phyloP scores from a whole-genome alignment of 2,888 invertebrate genomes.

The Galeruca laticollis region DNA sequence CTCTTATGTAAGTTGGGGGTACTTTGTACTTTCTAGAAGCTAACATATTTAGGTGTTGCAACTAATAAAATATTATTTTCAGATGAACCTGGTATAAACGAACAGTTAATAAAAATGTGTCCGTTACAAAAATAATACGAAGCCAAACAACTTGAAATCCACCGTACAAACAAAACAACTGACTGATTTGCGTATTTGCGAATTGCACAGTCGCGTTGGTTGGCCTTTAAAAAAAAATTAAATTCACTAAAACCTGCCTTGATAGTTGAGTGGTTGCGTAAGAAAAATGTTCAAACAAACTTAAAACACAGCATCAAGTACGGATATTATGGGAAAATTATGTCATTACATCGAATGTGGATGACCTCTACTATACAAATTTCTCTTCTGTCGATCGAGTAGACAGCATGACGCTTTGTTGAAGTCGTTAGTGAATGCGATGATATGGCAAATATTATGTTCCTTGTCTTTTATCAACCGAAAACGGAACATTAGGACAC shows the following conservation, averaged over 20 bases:
- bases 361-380: slow-evolving; percentile 55
- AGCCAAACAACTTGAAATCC: too few relatives aligned
- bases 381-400: slow-evolving; percentile 50
- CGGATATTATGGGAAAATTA: slow-evolving; percentile 53
- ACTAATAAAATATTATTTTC: too few relatives aligned
- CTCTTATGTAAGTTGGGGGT: too few relatives aligned
- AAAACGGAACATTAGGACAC: slow-evolving; percentile 37
- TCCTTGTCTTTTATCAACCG: slow-evolving; percentile 33
- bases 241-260: slow-evolving; percentile 21
- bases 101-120: too few relatives aligned
- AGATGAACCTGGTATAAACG: too few relatives aligned
- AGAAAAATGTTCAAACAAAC: slow-evolving; percentile 42
- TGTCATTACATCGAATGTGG: slow-evolving; percentile 55
- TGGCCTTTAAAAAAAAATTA: slow-evolving; percentile 19
- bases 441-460: slow-evolving; percentile 27
- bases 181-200: too few relatives aligned
- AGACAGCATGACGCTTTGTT: slow-evolving; percentile 55
- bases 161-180: too few relatives aligned
- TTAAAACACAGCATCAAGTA: slow-evolving; percentile 49
- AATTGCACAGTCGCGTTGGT: neutral
- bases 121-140: too few relatives aligned
- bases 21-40: too few relatives aligned
- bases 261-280: slow-evolving; percentile 33
- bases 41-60: too few relatives aligned
- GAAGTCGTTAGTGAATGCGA: slow-evolving; percentile 24